These are phyloP conservation scores for Miichthys miiuy DNA, from an alignment of 2,797 vertebrate species.

Conservation along the genomic window DNA sequence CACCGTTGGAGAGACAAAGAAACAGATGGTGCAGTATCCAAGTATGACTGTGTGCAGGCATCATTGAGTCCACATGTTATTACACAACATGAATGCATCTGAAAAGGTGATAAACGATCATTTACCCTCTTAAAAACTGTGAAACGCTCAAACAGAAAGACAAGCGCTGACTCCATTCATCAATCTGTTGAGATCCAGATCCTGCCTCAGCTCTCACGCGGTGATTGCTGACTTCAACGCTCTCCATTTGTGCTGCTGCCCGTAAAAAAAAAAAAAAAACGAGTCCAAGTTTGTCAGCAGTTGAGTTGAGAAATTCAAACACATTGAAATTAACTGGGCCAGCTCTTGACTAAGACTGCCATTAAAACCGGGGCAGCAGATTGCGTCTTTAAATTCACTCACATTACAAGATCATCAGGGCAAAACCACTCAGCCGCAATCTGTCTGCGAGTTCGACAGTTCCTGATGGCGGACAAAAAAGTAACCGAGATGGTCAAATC, in stretches of 20 bases:
- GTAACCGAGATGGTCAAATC: conserved; percentile 49
- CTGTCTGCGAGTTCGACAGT: conserved; percentile 70
- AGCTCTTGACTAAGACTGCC: conserved; percentile 56
- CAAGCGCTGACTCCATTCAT: conserved; percentile 7
- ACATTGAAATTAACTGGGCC: conserved; percentile 62
- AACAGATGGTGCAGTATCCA: neutral
- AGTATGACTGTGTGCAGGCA: neutral
- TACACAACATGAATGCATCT: neutral
- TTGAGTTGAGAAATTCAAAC: conserved; percentile 58
- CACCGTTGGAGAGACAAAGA: neutral
- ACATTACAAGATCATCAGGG: conserved; percentile 71
- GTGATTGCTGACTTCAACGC: conserved; percentile 27
- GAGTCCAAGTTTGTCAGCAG: conserved; percentile 55
- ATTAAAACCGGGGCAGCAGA: conserved; percentile 69
- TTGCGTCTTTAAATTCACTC: conserved; percentile 71
- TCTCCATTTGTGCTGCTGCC: conserved; percentile 40
- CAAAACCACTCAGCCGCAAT: conserved; percentile 69
- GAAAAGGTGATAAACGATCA: neutral
- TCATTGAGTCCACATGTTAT: neutral
- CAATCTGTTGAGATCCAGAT: conserved; percentile 13
- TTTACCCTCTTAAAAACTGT: neutral
- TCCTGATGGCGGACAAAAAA: conserved; percentile 74
- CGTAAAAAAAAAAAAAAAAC: neutral
- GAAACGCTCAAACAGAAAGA: conserved; percentile 13
- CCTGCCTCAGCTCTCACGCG: conserved; percentile 24